Conservation (phyloP, 1,140 invertebrate genomes). For the Pogonomyrmex barbatus region DNA sequence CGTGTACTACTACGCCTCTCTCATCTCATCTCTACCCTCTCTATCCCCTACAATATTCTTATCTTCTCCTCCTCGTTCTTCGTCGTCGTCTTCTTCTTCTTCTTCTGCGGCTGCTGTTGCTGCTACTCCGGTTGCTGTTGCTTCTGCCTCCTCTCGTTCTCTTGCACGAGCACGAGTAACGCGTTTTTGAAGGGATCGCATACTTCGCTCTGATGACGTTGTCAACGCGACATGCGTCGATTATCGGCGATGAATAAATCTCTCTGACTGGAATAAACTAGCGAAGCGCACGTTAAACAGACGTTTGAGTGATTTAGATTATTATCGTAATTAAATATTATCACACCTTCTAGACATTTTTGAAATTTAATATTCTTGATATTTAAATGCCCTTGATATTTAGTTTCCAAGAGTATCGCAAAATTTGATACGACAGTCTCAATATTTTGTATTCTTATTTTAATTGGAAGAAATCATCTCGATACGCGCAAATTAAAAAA, state of each 20-base stretch:
- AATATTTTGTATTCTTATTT: background rate
- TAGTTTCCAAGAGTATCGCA: background rate
- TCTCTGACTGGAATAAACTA: background rate
- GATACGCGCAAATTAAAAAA: background rate
- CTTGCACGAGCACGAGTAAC: conserved; percentile 13
- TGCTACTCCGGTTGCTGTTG: conserved; percentile 49
- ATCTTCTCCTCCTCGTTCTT: conserved; percentile 58
- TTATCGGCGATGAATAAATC: conserved; percentile 46
- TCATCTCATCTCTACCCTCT: conserved; percentile 28
- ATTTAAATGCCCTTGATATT: background rate
- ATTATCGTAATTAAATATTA: conserved; percentile 26
- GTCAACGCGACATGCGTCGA: conserved; percentile 44
- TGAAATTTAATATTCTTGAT: background rate
- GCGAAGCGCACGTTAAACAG: background rate
- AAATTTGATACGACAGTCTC: background rate
- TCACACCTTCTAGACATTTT: background rate
- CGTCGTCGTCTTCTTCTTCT: conserved; percentile 58
- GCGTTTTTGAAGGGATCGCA: conserved; percentile 46
- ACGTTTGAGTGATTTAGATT: conserved; percentile 15
- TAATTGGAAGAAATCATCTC: background rate
- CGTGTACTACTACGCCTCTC: conserved; percentile 72
- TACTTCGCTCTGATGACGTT: conserved; percentile 42
- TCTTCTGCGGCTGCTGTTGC: conserved; percentile 66
- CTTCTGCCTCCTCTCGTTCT: conserved; percentile 1
- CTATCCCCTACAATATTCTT: conserved; percentile 25